phyloP scores from a whole-genome alignment of 2,888 invertebrate species.

The Metellina segmentata region DNA sequence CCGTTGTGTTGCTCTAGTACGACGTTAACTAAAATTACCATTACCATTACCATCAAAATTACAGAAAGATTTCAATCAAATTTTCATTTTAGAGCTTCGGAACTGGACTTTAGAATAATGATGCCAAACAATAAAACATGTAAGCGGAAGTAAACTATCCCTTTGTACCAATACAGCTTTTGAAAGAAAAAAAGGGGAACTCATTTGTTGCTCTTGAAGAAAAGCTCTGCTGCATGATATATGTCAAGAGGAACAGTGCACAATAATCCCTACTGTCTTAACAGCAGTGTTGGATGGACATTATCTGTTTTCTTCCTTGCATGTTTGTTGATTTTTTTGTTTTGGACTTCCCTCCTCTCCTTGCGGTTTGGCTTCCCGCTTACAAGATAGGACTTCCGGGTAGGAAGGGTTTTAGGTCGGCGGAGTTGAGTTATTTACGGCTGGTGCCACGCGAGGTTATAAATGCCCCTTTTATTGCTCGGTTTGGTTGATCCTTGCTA shows the following conservation, averaged over 20 bases:
- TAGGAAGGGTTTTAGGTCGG: constrained; percentile 51
- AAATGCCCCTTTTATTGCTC: neutral
- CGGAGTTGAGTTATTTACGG: constrained; percentile 39
- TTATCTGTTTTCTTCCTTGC: constrained; percentile 18
- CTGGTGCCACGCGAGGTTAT: neutral
- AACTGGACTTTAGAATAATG: too few species aligned
- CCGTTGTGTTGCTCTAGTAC: too few species aligned
- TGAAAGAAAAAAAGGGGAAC: neutral
- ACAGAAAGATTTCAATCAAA: too few species aligned
- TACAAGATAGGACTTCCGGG: constrained; percentile 51
- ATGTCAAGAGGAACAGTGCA: neutral
- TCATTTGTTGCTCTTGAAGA: neutral
- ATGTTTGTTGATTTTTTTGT: neutral
- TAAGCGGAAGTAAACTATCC: too few species aligned
- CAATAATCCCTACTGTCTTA: constrained; percentile 35
- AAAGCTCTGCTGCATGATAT: neutral
- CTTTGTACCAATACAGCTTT: too few species aligned
- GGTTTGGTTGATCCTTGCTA: neutral
- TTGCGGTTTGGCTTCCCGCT: neutral
- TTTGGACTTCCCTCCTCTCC: neutral
- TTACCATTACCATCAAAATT: too few species aligned
- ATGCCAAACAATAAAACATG: too few species aligned
- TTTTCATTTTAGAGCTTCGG: too few species aligned
- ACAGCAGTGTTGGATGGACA: constrained; percentile 15
- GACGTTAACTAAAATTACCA: too few species aligned